These are phyloP conservation scores for Lissocephala sabroskyi DNA, from an alignment of 2,888 invertebrate genomes.

Conservation along the genomic window DNA sequence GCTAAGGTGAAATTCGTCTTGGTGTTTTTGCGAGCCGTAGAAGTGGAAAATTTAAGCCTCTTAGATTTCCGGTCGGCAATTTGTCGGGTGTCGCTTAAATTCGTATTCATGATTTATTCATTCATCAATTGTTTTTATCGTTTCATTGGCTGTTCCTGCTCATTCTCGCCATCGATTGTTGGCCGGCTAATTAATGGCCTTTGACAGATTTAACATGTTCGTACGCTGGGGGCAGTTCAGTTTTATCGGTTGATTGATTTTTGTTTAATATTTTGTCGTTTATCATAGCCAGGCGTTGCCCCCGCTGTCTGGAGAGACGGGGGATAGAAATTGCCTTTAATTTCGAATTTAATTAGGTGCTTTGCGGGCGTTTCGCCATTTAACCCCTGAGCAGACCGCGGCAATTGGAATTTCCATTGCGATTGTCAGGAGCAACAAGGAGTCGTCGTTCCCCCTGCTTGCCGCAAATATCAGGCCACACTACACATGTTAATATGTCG, in stretches of 20 bases:
- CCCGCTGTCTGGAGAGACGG: too few species aligned
- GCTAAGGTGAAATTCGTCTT: too few species aligned
- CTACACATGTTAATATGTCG: constrained; percentile 23
- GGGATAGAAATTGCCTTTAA: background rate
- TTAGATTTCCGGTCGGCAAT: constrained; percentile 47
- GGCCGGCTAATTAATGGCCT: constrained; percentile 43
- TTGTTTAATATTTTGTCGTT: constrained; percentile 32
- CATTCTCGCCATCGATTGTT: constrained; percentile 19
- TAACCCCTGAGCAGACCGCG: too few species aligned
- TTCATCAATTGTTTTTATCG: constrained; percentile 16
- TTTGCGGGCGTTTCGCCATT: too few species aligned
- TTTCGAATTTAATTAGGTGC: background rate
- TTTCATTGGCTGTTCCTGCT: constrained; percentile 4
- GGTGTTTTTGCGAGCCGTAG: constrained; percentile 3
- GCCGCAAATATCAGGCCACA: background rate
- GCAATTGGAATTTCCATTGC: too few species aligned
- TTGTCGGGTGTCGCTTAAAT: constrained; percentile 29
- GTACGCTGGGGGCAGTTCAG: background rate
- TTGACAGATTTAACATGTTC: constrained; percentile 39
- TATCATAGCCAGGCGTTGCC: too few species aligned
- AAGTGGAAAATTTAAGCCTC: constrained; percentile 2
- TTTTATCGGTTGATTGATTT: too few species aligned
- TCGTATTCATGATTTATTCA: background rate
- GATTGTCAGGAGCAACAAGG: constrained; percentile 22
- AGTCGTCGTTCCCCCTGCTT: too few species aligned